Base-by-base conservation (phyloP, 2,113 vertebrate species). In the Pandion haliaetus region DNA sequence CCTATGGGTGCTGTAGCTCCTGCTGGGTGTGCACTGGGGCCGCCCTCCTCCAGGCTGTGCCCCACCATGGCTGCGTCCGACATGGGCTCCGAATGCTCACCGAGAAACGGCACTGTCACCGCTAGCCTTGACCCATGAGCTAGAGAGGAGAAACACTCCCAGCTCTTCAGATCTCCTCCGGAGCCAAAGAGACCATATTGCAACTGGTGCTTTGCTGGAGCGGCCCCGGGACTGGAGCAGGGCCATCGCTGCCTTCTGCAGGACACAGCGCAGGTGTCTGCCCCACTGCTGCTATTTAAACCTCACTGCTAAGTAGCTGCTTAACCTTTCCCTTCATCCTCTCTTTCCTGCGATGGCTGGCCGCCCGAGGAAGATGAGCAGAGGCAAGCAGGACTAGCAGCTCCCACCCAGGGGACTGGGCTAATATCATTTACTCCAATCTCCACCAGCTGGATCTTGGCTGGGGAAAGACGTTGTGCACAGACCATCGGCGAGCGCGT, bases 311-410 rank as follows among this genome's bases (percentile, higher is more conserved):
- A 89, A 95, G 86, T 54, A 86, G 88, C 88, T 95, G n/a, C 94
- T 95, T 95, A 92, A 97, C 95, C 96, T 97, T 95, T 92, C 59
- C 86, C 91, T 95, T 95, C 94, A 82, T 73, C 93, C 32, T 71
- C 66, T 82, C 84, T 47, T 81, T 66, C 91, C 93, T 62, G 87
- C 19, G 1, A 6, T 77, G 89, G 91, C 94, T 88, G 87, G 45
- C 67, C 0, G 70, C 94, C 95, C 31, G 3, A 90, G 82, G 58
- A 92, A 82, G 84, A 85, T 21, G 78, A 88, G 89, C 19, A 2
- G 34, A 88, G 81, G 45, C 71, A 21, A 74, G 82, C 80, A 87
- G 86, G 67, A 69, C 28, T 7, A 84, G 92, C 86, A n/a, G 90
- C 85, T 86, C 79, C 82, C 55, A 28, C 89, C 76, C 80, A 31